These are phyloP conservation scores for Chiroxiphia lanceolata DNA, from an alignment of 2,797 vertebrate genomes.

Conservation along the genomic window DNA sequence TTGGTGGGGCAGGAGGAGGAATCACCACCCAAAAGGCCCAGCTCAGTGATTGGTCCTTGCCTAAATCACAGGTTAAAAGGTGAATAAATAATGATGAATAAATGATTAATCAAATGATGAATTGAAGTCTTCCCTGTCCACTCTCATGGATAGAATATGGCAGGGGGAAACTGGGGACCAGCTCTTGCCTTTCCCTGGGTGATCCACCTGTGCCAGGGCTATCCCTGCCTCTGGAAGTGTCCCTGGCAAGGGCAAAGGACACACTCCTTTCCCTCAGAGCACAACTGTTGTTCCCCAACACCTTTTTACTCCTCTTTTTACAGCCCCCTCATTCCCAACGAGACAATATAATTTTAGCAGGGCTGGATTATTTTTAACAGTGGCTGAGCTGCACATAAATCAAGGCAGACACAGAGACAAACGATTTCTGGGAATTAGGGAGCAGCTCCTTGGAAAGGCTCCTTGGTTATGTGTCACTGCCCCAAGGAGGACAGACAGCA, in stretches of 20 bases:
- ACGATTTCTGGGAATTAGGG: neutral
- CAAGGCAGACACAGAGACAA: neutral
- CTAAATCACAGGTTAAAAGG: neutral
- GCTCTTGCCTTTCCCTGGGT: neutral
- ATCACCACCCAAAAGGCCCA: too few species aligned
- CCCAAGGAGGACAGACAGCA: neutral
- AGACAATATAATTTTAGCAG: neutral
- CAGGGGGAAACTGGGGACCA: neutral
- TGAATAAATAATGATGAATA: neutral
- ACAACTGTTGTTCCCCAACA: neutral
- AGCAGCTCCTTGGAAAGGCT: neutral
- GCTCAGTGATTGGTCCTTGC: neutral
- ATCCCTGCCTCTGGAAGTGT: rapidly evolving
- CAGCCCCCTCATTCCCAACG: neutral
- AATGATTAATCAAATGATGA: too few species aligned
- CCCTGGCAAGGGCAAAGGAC: neutral
- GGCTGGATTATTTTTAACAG: neutral
- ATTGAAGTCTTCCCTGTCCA: neutral
- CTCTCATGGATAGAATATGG: neutral
- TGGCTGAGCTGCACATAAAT: neutral
- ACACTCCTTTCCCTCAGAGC: neutral
- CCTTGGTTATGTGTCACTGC: neutral
- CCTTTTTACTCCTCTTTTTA: neutral
- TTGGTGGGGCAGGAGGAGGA: neutral
- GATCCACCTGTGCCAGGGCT: rapidly evolving